Evolutionary conservation across 2,113 vertebrate genomes (phyloP).

Genomic region (Colius striatus): DNA sequence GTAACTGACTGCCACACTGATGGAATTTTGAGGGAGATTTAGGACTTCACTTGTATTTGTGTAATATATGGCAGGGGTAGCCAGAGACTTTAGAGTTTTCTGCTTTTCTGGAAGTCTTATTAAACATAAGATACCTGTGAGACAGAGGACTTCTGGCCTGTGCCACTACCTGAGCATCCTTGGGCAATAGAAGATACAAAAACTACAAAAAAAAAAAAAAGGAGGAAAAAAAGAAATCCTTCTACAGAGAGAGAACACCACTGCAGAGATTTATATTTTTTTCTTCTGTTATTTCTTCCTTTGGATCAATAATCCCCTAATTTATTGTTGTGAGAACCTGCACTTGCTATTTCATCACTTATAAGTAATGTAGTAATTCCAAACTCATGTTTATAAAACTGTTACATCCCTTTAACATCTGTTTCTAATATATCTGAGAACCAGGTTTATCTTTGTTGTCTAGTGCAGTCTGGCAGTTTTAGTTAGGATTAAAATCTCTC

Average conservation of each 20-base stretch:
- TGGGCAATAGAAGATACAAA: fast-evolving
- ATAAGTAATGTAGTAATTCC: not conserved
- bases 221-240: not conserved
- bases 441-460: not conserved
- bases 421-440: conserved; percentile 14
- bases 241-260: not conserved
- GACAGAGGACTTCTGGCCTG: not conserved
- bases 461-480: not conserved
- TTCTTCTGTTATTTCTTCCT: not conserved
- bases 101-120: not conserved
- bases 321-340: not conserved
- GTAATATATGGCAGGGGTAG: not conserved
- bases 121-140: not conserved
- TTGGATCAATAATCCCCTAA: not conserved
- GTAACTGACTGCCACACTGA: not conserved
- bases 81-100: not conserved
- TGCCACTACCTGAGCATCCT: not conserved
- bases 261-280: not conserved
- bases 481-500: not conserved
- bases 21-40: not conserved
- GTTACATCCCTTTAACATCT: not conserved
- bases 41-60: not conserved
- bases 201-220: not conserved
- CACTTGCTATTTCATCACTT: conserved; percentile 16
- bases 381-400: conserved; percentile 9